These are phyloP conservation scores for Cotesia chilonis DNA, from an alignment of 1,140 invertebrate species.

Conservation along the genomic window DNA sequence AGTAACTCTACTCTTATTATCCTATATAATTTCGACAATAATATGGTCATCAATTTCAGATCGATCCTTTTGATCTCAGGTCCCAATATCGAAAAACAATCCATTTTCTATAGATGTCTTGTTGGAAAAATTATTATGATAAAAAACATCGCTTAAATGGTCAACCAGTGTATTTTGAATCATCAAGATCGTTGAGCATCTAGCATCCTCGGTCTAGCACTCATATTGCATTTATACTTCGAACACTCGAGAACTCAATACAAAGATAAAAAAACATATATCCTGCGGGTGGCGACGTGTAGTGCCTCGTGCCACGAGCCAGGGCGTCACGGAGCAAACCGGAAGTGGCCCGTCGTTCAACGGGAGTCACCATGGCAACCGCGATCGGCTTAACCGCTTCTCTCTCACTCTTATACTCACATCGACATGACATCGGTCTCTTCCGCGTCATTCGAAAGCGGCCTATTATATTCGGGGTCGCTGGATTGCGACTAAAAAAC, in stretches of 20 bases:
- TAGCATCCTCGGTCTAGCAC: neutral
- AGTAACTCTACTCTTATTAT: no score
- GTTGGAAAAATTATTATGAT: no score
- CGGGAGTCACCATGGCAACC: constrained; percentile 55
- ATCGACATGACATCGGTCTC: constrained; percentile 42
- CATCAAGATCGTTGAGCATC: neutral
- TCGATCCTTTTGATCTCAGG: no score
- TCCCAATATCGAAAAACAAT: no score
- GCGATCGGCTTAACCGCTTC: constrained; percentile 52
- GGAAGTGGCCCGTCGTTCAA: constrained; percentile 54
- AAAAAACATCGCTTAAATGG: no score
- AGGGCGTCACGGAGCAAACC: constrained; percentile 43
- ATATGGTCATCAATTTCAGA: no score
- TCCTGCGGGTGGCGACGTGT: constrained; percentile 12
- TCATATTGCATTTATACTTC: neutral
- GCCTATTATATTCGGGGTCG: constrained; percentile 50
- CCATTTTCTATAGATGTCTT: no score
- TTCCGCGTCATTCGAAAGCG: constrained; percentile 53
- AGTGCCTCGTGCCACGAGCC: constrained; percentile 32
- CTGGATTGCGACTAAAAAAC: no score
- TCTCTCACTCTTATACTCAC: constrained; percentile 7
- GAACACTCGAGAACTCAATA: constrained; percentile 2
- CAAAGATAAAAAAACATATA: constrained; percentile 21
- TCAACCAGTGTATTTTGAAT: neutral
- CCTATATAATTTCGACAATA: no score